Conservation (phyloP, 2,113 vertebrate species). For the Microcebus lehilahytsara region DNA sequence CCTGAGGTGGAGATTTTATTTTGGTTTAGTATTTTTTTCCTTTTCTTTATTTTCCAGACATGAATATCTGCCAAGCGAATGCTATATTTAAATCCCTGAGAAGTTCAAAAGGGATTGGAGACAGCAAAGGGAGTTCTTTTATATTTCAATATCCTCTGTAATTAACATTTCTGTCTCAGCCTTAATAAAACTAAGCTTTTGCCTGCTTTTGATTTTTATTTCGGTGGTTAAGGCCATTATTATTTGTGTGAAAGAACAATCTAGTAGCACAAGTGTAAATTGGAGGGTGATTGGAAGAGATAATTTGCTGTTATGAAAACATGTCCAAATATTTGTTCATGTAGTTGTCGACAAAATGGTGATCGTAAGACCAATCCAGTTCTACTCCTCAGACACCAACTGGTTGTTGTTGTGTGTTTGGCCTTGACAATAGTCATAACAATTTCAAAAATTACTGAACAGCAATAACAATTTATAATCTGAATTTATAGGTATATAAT, state of each 20-base stretch:
- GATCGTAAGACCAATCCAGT: constrained; percentile 23
- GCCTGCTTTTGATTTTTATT: constrained; percentile 63
- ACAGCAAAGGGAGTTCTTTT: constrained; percentile 71
- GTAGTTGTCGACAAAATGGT: constrained; percentile 49
- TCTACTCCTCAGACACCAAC: background rate
- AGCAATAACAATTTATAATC: background rate
- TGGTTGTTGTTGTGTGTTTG: background rate
- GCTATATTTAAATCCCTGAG: constrained; percentile 69
- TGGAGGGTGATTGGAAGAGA: constrained; percentile 61
- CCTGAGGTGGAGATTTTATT: constrained; percentile 29
- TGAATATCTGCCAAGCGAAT: constrained; percentile 63
- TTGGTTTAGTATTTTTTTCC: constrained; percentile 51
- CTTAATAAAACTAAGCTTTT: constrained; percentile 69
- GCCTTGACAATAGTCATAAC: background rate
- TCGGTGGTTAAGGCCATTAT: constrained; percentile 66
- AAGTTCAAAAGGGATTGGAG: constrained; percentile 70
- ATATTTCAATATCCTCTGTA: constrained; percentile 73
- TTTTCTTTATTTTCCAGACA: constrained; percentile 63
- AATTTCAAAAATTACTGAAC: background rate
- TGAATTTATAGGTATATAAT: background rate
- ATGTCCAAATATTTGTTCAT: constrained; percentile 73
- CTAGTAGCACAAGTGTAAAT: constrained; percentile 67
- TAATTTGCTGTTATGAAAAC: constrained; percentile 73
- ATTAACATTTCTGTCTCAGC: constrained; percentile 72
- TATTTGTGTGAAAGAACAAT: constrained; percentile 73